These are phyloP conservation scores for Peromyscus melanophrys DNA, from an alignment of 2,797 vertebrate species.

Conservation along the genomic window DNA sequence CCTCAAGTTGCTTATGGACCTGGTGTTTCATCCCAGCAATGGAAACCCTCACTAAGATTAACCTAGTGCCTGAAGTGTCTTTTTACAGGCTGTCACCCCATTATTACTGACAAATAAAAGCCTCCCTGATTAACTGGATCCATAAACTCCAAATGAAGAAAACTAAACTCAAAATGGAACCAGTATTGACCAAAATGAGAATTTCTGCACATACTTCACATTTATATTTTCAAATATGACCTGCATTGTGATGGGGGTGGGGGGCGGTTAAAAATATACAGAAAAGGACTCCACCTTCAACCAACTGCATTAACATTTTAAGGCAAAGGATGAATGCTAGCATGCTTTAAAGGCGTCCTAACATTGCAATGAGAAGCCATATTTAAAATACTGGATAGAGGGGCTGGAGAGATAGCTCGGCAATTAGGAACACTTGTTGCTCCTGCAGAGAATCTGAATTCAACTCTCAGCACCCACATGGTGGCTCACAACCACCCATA, in stretches of 20 bases:
- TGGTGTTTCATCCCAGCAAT: background rate
- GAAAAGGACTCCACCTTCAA: background rate
- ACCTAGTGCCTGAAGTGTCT: constrained; percentile 49
- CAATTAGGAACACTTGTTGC: background rate
- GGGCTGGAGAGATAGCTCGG: background rate
- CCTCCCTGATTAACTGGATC: constrained; percentile 55
- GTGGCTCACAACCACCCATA: background rate
- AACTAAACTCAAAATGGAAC: constrained; percentile 18
- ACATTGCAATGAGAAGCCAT: background rate
- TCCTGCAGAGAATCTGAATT: background rate
- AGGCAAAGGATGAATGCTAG: background rate
- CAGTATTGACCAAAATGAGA: constrained; percentile 55
- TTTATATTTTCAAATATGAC: background rate
- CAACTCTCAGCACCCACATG: background rate
- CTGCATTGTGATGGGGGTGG: background rate
- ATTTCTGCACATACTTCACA: constrained; percentile 26
- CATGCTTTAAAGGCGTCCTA: constrained; percentile 29
- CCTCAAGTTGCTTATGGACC: background rate
- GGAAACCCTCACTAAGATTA: background rate
- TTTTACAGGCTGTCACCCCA: constrained; percentile 28
- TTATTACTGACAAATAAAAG: constrained; percentile 57
- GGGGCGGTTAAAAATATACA: background rate
- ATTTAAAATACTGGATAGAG: constrained; percentile 34
- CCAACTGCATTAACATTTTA: background rate
- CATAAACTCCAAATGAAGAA: constrained; percentile 27